Evolutionary conservation across 2,113 vertebrate genomes (phyloP).

Genomic region (Malaclemys terrapin): DNA sequence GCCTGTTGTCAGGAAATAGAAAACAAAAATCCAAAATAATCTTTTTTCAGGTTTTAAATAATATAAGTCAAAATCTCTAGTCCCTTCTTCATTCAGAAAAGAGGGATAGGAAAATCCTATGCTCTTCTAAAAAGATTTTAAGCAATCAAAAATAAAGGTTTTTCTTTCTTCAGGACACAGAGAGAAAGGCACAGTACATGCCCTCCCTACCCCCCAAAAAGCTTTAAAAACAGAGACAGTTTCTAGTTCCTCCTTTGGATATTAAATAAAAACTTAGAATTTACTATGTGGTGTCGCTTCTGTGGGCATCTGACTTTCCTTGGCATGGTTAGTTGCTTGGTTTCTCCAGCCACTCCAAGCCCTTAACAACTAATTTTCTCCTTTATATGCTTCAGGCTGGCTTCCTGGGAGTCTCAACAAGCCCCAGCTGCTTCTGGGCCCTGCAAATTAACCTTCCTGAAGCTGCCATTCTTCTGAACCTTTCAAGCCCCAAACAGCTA

Average conservation of each 20-base stretch:
- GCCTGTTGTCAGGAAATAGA: background rate
- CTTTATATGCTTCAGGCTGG: background rate
- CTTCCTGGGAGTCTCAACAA: background rate
- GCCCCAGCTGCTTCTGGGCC: background rate
- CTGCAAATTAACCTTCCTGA: background rate
- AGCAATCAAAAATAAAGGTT: background rate
- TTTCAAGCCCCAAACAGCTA: background rate
- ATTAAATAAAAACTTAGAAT: background rate
- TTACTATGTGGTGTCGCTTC: fast-evolving
- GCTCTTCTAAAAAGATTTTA: background rate
- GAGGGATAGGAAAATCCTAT: background rate
- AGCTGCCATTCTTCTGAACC: background rate
- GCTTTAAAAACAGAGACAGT: background rate
- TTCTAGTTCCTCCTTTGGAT: background rate
- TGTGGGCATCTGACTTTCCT: fast-evolving
- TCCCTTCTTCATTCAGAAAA: background rate
- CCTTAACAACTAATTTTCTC: background rate
- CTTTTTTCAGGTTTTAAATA: background rate
- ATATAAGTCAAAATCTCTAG: background rate
- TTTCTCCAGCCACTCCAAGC: background rate
- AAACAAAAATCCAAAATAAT: background rate
- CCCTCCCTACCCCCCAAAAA: background rate
- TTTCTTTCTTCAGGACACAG: background rate
- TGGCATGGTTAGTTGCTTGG: background rate
- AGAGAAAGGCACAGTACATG: background rate